Evolutionary conservation across 2,113 vertebrate genomes (phyloP).

Genomic region (Craseonycteris thonglongyai): DNA sequence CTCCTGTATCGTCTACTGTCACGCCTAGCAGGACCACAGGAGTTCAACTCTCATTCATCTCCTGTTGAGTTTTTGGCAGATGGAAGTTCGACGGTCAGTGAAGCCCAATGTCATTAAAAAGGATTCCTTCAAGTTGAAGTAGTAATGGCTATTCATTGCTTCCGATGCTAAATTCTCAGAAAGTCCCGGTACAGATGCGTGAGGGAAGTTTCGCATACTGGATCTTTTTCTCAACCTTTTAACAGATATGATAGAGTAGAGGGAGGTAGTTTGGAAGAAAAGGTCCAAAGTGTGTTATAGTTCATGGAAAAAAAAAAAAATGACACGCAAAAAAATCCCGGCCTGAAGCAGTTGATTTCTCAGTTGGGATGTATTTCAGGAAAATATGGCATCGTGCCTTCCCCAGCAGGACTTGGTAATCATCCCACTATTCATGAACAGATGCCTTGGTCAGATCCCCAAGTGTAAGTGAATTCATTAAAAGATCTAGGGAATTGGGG

Average conservation of each 20-base stretch:
- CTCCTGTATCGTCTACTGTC: not conserved
- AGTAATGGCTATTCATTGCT: conserved; percentile 75
- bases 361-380: conserved; percentile 81
- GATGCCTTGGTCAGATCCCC: conserved; percentile 85
- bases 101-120: conserved; percentile 76
- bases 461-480: conserved; percentile 84
- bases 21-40: conserved; percentile 58
- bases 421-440: conserved; percentile 87
- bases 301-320: conserved; percentile 59
- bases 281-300: conserved; percentile 36
- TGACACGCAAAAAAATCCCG: conserved; percentile 78
- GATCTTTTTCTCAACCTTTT: conserved; percentile 28
- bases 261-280: conserved; percentile 67
- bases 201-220: conserved; percentile 24
- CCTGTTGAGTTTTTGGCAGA: conserved; percentile 76
- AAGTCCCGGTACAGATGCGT: not conserved
- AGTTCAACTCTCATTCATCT: conserved; percentile 74
- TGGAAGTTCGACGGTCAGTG: conserved; percentile 68
- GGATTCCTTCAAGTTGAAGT: conserved; percentile 76
- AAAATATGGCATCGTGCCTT: conserved; percentile 83
- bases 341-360: conserved; percentile 83
- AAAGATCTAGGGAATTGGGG: conserved; percentile 82
- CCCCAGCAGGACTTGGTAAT: conserved; percentile 82
- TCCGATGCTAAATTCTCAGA: conserved; percentile 61
- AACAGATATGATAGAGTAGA: conserved; percentile 50